These are phyloP conservation scores for Galeruca laticollis DNA, from an alignment of 2,888 invertebrate species.

Conservation along the genomic window DNA sequence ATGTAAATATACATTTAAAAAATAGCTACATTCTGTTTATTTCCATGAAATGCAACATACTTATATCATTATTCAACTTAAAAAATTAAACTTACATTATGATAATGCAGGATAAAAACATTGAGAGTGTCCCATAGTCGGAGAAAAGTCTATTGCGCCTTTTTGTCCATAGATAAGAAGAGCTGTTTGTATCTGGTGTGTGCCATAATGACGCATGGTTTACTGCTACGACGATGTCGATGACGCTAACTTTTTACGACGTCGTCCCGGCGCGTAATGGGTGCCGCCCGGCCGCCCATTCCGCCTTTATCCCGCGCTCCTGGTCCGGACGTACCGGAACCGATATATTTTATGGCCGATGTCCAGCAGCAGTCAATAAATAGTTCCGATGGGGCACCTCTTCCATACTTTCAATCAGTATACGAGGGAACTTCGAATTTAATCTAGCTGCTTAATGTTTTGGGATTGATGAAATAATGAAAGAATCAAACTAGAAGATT, in stretches of 20 bases:
- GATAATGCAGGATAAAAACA: too few species aligned
- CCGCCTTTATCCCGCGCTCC: conserved; percentile 42
- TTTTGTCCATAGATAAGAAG: conserved; percentile 51
- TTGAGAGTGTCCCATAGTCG: too few species aligned
- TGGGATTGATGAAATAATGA: too few species aligned
- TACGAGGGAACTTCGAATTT: conserved; percentile 28
- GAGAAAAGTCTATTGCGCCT: too few species aligned
- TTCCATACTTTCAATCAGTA: conserved; percentile 32
- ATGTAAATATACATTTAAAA: too few species aligned
- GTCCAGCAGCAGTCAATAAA: conserved; percentile 68
- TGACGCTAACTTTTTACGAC: conserved; percentile 66
- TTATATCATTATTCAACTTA: too few species aligned
- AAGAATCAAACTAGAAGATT: too few species aligned
- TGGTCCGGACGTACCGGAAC: conserved; percentile 62
- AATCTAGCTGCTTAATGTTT: not conserved
- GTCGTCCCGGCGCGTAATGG: conserved; percentile 54
- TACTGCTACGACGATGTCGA: conserved; percentile 29
- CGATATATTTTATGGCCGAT: conserved; percentile 68
- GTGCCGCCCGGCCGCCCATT: conserved; percentile 35
- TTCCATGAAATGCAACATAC: too few species aligned
- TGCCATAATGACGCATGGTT: conserved; percentile 63
- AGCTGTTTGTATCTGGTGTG: conserved; percentile 64
- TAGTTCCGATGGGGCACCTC: conserved; percentile 59
- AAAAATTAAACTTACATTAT: too few species aligned
- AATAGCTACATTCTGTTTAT: too few species aligned